These are phyloP conservation scores for Strigamia maritima DNA, from an alignment of 2,888 invertebrate genomes.

Conservation along the genomic window DNA sequence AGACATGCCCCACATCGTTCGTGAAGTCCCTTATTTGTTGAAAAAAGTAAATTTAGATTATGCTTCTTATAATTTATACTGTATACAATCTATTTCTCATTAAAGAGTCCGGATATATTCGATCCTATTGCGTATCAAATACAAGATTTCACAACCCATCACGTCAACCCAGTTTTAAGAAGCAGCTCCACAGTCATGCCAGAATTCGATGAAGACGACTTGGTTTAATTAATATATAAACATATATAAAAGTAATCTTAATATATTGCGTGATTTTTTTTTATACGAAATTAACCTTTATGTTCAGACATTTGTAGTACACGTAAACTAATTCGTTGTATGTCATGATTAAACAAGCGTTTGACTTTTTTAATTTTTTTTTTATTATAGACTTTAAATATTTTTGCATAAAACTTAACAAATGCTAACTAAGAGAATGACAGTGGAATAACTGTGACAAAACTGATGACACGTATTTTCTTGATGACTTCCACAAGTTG, in stretches of 20 bases:
- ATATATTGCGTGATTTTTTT: not conserved
- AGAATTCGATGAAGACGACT: conserved; percentile 2
- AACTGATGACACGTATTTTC: not conserved
- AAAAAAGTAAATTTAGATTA: conserved; percentile 54
- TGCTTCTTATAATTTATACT: not conserved
- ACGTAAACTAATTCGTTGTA: not conserved
- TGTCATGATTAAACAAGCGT: not conserved
- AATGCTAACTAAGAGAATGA: conserved; percentile 19
- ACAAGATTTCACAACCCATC: not conserved
- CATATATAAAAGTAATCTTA: not conserved
- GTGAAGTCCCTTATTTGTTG: conserved; percentile 57
- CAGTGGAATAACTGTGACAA: conserved; percentile 42
- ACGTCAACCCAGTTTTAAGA: not conserved
- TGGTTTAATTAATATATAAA: not conserved
- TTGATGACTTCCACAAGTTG: no score
- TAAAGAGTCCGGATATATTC: conserved; percentile 37
- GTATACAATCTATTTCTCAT: not conserved
- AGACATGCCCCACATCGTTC: conserved; percentile 58
- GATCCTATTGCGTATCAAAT: conserved; percentile 39
- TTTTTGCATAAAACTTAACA: conserved; percentile 35
- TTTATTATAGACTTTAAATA: conserved; percentile 35
- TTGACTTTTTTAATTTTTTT: not conserved
- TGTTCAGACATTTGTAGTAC: not conserved
- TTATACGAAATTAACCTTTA: not conserved
- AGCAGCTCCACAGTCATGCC: not conserved